These are phyloP conservation scores for Myotis daubentonii DNA, from an alignment of 2,797 vertebrate species.

Conservation along the genomic window DNA sequence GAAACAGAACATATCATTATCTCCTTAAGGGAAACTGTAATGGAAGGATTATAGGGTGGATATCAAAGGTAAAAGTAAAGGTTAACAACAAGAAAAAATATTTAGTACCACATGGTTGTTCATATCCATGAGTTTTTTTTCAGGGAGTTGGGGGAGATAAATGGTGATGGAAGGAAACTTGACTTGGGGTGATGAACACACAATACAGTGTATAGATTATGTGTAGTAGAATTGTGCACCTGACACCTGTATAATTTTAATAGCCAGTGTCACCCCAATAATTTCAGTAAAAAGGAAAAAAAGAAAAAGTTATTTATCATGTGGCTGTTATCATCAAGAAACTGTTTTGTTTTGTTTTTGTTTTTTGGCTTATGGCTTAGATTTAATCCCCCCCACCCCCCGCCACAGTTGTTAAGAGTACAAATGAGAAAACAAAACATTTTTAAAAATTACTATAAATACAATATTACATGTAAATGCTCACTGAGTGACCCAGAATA, in stretches of 20 bases:
- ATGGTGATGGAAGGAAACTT: background rate
- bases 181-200: background rate
- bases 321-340: background rate
- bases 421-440: slow-evolving; percentile 3
- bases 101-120: background rate
- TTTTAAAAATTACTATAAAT: slow-evolving; percentile 29
- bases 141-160: background rate
- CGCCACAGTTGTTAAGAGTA: background rate
- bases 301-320: background rate
- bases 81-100: background rate
- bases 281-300: background rate
- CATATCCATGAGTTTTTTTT: background rate
- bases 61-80: slow-evolving; percentile 16
- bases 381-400: background rate
- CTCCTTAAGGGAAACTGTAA: background rate
- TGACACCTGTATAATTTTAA: background rate
- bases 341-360: background rate
- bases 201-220: background rate
- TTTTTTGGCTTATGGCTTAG: background rate
- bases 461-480: background rate
- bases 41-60: background rate
- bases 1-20: background rate
- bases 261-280: background rate
- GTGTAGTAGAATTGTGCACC: background rate
- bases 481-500: background rate